phyloP scores from a whole-genome alignment of 2,797 vertebrate genomes.

The Fringilla coelebs region DNA sequence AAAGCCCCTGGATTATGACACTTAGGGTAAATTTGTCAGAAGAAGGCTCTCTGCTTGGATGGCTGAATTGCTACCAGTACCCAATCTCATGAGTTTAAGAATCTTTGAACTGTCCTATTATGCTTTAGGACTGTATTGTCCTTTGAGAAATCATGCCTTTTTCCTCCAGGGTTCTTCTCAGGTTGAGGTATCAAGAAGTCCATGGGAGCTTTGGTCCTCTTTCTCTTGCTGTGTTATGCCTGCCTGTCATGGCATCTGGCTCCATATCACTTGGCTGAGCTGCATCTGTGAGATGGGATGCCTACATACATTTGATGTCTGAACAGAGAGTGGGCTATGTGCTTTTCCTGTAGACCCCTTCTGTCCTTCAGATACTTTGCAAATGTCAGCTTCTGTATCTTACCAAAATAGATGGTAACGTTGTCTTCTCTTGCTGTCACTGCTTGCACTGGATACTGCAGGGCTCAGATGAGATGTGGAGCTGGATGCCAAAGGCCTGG shows the following conservation, averaged over 20 bases:
- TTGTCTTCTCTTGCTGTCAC: neutral
- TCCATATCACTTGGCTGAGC: neutral
- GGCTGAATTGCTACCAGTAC: neutral
- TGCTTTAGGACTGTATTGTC: neutral
- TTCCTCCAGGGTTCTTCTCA: neutral
- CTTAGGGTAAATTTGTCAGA: neutral
- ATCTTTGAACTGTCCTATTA: neutral
- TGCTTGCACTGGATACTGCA: neutral
- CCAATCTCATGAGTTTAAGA: neutral
- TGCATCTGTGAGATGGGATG: rapidly evolving
- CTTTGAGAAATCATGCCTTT: neutral
- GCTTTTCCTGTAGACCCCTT: neutral
- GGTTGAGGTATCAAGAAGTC: neutral
- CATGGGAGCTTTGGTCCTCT: neutral
- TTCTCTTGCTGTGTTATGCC: neutral
- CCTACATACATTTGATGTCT: neutral
- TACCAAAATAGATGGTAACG: neutral
- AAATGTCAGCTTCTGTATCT: neutral
- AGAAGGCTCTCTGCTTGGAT: neutral
- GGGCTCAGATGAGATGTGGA: neutral
- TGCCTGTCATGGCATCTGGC: neutral
- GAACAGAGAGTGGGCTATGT: neutral
- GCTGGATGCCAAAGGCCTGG: neutral
- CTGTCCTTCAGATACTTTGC: neutral
- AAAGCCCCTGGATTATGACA: rapidly evolving